Conservation (phyloP, 2,888 invertebrate species). For the Coecobrya sp. region DNA sequence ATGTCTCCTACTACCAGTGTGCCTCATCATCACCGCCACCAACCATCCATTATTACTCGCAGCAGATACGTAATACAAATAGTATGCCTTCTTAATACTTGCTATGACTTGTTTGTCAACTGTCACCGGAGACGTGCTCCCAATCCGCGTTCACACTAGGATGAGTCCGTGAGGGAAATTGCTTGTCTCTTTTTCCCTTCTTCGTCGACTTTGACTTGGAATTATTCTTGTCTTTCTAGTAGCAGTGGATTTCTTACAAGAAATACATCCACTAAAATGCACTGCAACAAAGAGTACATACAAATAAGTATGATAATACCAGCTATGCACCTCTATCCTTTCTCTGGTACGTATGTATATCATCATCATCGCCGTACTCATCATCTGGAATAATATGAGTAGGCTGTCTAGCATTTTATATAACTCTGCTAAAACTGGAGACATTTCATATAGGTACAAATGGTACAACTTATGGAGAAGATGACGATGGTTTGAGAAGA, state of each 20-base stretch:
- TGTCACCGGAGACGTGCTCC: constrained; percentile 85
- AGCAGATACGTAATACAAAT: constrained; percentile 67
- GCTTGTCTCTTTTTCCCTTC: constrained; percentile 85
- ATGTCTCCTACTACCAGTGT: constrained; percentile 27
- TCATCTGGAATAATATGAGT: constrained; percentile 35
- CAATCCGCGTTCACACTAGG: constrained; percentile 85
- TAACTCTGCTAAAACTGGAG: constrained; percentile 12
- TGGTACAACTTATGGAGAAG: neutral
- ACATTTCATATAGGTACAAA: constrained; percentile 7
- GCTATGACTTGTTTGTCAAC: constrained; percentile 86
- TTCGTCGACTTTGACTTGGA: constrained; percentile 82
- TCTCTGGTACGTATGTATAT: neutral
- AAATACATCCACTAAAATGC: constrained; percentile 24
- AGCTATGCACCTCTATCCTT: neutral
- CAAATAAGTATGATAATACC: neutral
- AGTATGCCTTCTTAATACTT: constrained; percentile 77
- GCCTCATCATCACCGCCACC: constrained; percentile 35
- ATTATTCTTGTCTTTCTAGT: constrained; percentile 80
- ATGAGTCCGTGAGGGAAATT: constrained; percentile 86
- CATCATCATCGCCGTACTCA: constrained; percentile 54
- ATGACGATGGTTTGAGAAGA: constrained; percentile 47
- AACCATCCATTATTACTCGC: constrained; percentile 46
- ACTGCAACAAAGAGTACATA: constrained; percentile 41
- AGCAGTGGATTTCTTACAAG: constrained; percentile 68
- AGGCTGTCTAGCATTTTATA: constrained; percentile 40